Base-by-base conservation (phyloP, 2,113 vertebrate species). In the Psilopsiagon aurifrons region DNA sequence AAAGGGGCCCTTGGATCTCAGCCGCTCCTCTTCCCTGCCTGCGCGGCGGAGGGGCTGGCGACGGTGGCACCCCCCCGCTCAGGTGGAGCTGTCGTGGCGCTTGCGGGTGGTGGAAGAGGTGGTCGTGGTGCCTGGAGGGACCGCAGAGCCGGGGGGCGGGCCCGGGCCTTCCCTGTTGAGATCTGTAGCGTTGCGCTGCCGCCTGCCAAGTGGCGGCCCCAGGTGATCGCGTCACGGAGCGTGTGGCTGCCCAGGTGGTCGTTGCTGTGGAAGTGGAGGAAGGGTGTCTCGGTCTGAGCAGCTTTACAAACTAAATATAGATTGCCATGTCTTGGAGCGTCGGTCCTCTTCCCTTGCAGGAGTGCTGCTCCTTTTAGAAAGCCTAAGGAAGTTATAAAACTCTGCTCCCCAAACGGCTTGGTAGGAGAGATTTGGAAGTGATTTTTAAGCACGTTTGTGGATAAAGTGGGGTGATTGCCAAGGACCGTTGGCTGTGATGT, bases 301-400 rank as follows among this genome's bases (percentile, higher is more conserved):
- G 85, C 82, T 94, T 95, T 87, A 4, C 28, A 5, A 51, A 59
- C 89, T 97, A 96, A 95, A 96, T 94, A 95, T 92, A 96, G 94
- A 33, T 13, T 76, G 89, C 37, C 66, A 3, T 15, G 17, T 33
- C 77, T 27, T 4, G 46, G 28, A 8, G 64, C 22, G 27, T 16
- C 12, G 24, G 25, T 10, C 1, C 29, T 41, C 9, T 6, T 13
- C 11, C 2, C 27, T 28, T 35, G 18, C 29, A 11, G 41, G 41
- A 77, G 80, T 6, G 2, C 25, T 22, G 57, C 63, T 44, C 9
- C 15, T 4, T 43, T 35, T 24, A 10, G 64, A 11, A 47, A 16
- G n/a, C 23, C 49, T 24, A 0, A 2, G 62, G 28, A 19, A 10
- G 44, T 68, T 86, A 0, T 31, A 25, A 10, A 31, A 20, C 33